A percentile compares a stretch with the other conserved stretches of the same genome.
Evolutionary conservation across 2,113 vertebrate species (phyloP).

Genomic region (Gopherus evgoodei): DNA sequence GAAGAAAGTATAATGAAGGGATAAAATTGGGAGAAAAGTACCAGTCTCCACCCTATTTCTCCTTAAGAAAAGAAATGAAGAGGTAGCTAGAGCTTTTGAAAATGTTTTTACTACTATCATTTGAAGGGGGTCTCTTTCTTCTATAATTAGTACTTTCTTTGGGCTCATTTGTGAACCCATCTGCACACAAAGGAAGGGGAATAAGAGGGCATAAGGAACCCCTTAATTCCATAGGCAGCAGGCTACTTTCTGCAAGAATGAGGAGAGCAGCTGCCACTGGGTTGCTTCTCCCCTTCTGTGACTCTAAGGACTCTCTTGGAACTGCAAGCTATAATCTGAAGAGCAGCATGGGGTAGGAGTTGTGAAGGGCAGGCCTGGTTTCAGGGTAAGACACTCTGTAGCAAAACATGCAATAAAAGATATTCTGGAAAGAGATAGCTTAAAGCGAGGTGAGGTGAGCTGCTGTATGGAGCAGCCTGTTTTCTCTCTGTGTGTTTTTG

Average conservation of each 20-base stretch:
- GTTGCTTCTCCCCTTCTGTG: background rate
- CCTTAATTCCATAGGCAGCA: background rate
- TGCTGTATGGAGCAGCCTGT: no score
- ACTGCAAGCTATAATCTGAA: no score
- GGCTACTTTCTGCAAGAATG: background rate
- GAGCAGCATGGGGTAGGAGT: no score
- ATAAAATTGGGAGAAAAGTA: background rate
- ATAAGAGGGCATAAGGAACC: background rate
- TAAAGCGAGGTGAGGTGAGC: no score
- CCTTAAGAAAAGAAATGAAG: background rate
- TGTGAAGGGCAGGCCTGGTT: no score
- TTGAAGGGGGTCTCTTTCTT: background rate
- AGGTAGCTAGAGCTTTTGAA: background rate
- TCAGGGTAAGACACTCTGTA: no score
- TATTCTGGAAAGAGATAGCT: no score
- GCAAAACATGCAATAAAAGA: no score
- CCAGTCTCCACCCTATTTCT: background rate
- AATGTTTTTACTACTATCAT: background rate
- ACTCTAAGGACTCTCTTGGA: no score
- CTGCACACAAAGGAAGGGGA: background rate
- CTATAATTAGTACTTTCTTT: background rate
- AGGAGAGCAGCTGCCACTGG: background rate
- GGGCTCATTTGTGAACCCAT: no score
- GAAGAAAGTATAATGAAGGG: background rate
- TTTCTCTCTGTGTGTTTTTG: no score